Base-by-base conservation (phyloP, 1,140 invertebrate species). In the Drosophila pectinifera region DNA sequence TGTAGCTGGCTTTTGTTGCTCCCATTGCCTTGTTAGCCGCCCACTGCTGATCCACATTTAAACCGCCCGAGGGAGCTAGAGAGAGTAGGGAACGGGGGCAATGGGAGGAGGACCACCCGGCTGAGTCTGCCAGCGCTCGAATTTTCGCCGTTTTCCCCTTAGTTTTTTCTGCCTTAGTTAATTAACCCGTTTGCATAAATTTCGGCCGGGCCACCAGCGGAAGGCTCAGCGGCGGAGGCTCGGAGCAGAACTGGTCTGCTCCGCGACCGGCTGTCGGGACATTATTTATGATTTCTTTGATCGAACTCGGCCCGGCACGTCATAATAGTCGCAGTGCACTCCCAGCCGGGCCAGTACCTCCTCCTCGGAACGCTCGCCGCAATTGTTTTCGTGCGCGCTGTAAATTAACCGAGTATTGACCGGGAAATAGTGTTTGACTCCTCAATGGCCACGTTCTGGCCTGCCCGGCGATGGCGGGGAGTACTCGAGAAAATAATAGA, bases 171-270 rank as follows among this genome's bases (percentile, higher is more conserved):
- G 26, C 39, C 57, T 78, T 89, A 74, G 85, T 89, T 90, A 89
- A 89, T 89, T 89, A 89, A 89, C 84, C 84, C 84, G 84, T 89
- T 89, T 89, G 84, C 84, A 89, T 89, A 89, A 76, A 89, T 89
- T 89, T 89, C 41, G 73, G 49, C 18, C 58, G 10, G 62, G 63
- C 68, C 63, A 69, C 64, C 49, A 72, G 18, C 26, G 49, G 49
- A 61, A 61, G 49, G 31, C 51, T n/a, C 11, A 38, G 16, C 18
- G 14, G 22, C 14, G 6, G 46, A 68, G 45, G 20, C 39, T 36
- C 36, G 61, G 82, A 78, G 79, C 78, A 89, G 75, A 84, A 79
- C 78, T 83, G 76, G 76, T 83, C 58, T 62, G 64, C 62, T 62
- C 46, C 72, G 45, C 69, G 51, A 63, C 62, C 41, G 54, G 45